Base-by-base conservation (phyloP, 2,797 vertebrate species). In the Schizothorax lantsangensis region DNA sequence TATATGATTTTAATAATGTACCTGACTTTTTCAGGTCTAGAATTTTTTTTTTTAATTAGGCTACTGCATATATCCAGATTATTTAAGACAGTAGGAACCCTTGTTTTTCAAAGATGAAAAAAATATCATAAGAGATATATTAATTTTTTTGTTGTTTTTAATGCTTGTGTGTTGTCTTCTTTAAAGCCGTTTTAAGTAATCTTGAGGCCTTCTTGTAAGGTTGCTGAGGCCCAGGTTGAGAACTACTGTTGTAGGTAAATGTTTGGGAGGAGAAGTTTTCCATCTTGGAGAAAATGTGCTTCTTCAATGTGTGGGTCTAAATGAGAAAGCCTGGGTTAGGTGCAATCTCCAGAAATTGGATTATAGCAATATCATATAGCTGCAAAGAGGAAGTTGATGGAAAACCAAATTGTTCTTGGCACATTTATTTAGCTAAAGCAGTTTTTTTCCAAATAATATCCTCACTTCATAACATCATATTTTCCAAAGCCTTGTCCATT, bases 271-370 rank as follows among this genome's bases (percentile, higher is more conserved):
- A 62, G 23, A 52, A 19, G 30, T 69, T 21, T 36, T 81, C 17
- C 45, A 69, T 69, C 64, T 33, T 36, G 30, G 3, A 81, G 43
- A 19, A 81, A 81, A 49, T 21, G 36, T 69, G 62, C 62, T 64
- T 19, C 38, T 62, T 79, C 38, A 36, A 8, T 66, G 64, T 59
- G 57, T 71, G 73, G 52, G 49, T 21, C 23, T 40, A 62, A 81
- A 64, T 73, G 59, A 47, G 19, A 84, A 23, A 49, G 5, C 45
- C 79, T 52, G 11, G 45, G 45, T 52, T 36, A 52, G 19, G 80
- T 69, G 80, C 80, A 71, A 81, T 81, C 30, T 81, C 64, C 43
- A 71, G 80, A 54, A 81, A 81, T 81, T 81, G 30, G 21, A 81
- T 81, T 81, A 68, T 23, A 68, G 45, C 30, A 54, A 36, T 68